Evolutionary conservation across 2,888 invertebrate genomes (phyloP), one percentile per base, ranked within the genome.

Genomic region (Drosophila pegasa): DNA sequence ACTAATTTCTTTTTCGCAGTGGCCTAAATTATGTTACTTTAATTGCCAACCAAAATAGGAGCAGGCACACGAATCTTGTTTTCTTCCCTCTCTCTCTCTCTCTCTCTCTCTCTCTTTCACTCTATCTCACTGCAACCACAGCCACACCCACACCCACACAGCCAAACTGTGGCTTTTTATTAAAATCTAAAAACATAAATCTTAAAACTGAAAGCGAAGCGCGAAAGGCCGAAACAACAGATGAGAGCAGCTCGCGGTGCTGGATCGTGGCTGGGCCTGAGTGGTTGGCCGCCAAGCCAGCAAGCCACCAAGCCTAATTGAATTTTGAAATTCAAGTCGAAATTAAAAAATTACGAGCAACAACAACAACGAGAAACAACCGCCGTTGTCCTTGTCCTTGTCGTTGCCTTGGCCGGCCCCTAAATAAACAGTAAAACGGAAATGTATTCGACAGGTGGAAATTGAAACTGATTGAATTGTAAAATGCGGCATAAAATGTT

Each of bases 401-500:
- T 2, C 40, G 20, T 45, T 29, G 45, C 18, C 47, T 48, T 48
- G 31, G 43, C 57, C 43, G 9, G 41, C 20, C 48, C 55, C 57
- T 57, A 75, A 83, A 85, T 82, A 83, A 87, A 79, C 86, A 82
- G 88, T 72, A 67, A 74, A 78, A 72, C 83, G 87, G 86, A 85
- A 88, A 88, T 81, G 69, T 78, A 76, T 88, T 85, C 82, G 87
- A 83, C 88, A 85, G 85, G 86, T 85, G 85, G 88, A 85, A 85
- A 85, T 86, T 79, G 77, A 87, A 86, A 75, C 83, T 83, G 85
- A 87, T 87, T 85, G 88, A 86, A 85, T 87, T 85, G 86, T 77
- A 83, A 86, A 85, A 73, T 68, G 69, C 66, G 60, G 83, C 85
- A 85, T 83, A 81, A 87, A 85, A 85, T 75, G 43, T 38, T 71